Base-by-base conservation (phyloP, 2,888 invertebrate species). In the Danaus chrysippus region DNA sequence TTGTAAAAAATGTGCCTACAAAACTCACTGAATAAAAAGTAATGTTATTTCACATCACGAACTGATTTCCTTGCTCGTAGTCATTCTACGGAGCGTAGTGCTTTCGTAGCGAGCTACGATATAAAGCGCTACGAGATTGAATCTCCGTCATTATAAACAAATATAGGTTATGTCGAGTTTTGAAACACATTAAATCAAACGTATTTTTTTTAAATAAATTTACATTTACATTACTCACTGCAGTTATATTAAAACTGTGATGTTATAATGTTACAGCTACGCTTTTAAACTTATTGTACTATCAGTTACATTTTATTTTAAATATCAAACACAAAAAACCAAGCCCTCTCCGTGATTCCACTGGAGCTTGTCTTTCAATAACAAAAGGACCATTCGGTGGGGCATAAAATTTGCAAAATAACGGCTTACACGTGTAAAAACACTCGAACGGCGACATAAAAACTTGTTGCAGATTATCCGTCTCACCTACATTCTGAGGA, bases 401-500 rank as follows among this genome's bases (percentile, higher is more conserved):
- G 61, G 62, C 56, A 59, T 67, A 64, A 67, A 64, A 67, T 67
- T 67, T 67, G 62, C 67, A 67, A 67, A 65, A 67, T 67, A 67
- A 67, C 67, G 62, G 62, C 62, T 62, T 67, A 67, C 67, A 67
- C 62, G 64, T 67, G 67, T 67, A 64, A 64, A 70, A 67, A 68
- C 64, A 66, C 61, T 67, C 65, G 59, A 67, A 64, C 67, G 61
- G 61, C 67, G 58, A 62, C 67, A 72, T 70, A 70, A 71, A 72
- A 68, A 70, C 70, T 68, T 69, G 69, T 71, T 69, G 67, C 71
- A 68, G 70, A 67, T 68, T 68, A 72, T 67, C 67, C 70, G 71
- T 66, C 69, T 77, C 76, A 76, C 76, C 76, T 73, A 71, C 71
- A 70, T 74, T 69, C 75, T 76, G 71, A 80, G 81, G 79, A 79